phyloP scores from a whole-genome alignment of 1,140 invertebrate genomes.

The Aphaenogaster rudis region DNA sequence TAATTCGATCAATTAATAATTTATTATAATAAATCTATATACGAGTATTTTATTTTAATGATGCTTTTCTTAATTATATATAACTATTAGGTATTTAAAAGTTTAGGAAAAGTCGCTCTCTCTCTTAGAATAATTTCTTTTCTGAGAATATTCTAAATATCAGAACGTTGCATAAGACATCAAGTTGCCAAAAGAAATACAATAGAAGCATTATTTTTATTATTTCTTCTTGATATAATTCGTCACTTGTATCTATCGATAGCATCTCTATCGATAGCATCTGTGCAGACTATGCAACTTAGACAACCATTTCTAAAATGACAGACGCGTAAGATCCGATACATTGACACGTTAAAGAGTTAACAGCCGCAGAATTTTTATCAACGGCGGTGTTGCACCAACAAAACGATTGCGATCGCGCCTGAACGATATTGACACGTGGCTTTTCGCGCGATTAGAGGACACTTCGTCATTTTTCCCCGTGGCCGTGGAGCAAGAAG shows the following conservation, averaged over 20 bases:
- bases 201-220: background rate
- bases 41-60: background rate
- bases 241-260: background rate
- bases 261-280: background rate
- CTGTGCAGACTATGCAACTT: background rate
- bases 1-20: background rate
- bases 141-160: background rate
- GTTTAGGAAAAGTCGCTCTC: background rate
- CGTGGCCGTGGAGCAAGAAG: slow-evolving; percentile 43
- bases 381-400: slow-evolving; percentile 5
- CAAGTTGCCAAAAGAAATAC: background rate
- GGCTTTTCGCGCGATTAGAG: slow-evolving; percentile 42
- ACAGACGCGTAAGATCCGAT: background rate
- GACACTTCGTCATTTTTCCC: slow-evolving; percentile 30
- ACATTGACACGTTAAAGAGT: background rate
- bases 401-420: slow-evolving; percentile 36
- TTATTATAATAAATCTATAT: background rate
- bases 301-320: background rate
- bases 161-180: background rate
- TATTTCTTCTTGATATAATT: background rate
- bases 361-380: slow-evolving; percentile 16
- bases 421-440: background rate
- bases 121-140: background rate
- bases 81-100: background rate
- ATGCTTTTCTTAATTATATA: background rate